Percentiles rank a stretch among this genome's conserved stretches.
Evolutionary conservation across 2,797 vertebrate species (phyloP).

Genomic region (Sitta carolinensis): DNA sequence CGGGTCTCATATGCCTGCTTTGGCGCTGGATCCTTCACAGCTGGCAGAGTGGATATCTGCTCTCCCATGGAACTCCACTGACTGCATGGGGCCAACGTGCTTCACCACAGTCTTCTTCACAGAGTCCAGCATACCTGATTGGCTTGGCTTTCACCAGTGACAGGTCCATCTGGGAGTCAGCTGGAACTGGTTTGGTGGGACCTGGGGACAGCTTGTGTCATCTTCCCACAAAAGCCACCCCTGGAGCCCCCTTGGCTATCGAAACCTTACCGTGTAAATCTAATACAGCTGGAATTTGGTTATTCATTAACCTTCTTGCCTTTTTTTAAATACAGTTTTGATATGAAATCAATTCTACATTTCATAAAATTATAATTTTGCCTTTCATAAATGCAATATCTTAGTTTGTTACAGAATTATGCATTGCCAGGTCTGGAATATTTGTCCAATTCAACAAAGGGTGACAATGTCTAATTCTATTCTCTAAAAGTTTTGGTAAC

Average conservation of each 20-base stretch:
- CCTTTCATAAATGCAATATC: not conserved
- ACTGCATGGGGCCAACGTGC: not conserved
- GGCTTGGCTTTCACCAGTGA: not conserved
- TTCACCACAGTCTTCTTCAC: not conserved
- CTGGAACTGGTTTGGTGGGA: not conserved
- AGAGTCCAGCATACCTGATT: not conserved
- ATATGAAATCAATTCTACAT: not conserved
- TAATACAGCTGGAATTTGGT: not conserved
- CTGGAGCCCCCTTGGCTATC: not conserved
- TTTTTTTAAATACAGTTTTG: not conserved
- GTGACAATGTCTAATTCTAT: not conserved
- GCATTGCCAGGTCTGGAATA: not conserved
- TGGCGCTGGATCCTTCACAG: not conserved
- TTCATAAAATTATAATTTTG: not conserved
- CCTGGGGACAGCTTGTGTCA: too few relatives aligned
- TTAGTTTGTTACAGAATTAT: not conserved
- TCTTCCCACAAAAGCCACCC: not conserved
- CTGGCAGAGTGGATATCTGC: not conserved
- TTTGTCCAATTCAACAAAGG: not conserved
- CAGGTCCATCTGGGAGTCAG: not conserved
- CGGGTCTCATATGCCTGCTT: fast-evolving
- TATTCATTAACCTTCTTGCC: not conserved
- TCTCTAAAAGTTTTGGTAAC: not conserved
- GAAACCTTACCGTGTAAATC: not conserved
- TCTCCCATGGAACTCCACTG: fast-evolving